Percentiles rank a stretch among this genome's conserved stretches.
These are phyloP conservation scores for Cairina moschata DNA, from an alignment of 2,113 vertebrate genomes.

Conservation along the genomic window DNA sequence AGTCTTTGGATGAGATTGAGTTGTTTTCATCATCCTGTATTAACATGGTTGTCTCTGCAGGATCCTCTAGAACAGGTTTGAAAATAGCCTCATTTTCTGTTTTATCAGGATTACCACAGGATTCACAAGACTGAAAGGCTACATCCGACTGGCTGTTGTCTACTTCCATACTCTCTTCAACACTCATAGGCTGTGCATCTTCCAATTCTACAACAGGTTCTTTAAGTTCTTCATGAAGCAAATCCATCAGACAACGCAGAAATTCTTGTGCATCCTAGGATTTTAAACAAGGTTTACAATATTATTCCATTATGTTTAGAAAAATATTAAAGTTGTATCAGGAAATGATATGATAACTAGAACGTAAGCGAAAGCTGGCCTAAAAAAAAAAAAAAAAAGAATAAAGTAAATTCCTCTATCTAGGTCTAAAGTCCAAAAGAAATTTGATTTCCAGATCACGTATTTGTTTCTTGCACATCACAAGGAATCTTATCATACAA, in stretches of 20 bases:
- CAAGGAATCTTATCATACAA: neutral
- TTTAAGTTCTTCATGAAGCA: constrained; percentile 97
- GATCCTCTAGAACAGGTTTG: constrained; percentile 78
- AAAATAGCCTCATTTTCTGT: constrained; percentile 80
- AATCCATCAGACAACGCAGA: constrained; percentile 97
- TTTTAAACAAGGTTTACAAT: neutral
- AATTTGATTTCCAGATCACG: neutral
- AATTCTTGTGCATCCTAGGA: constrained; percentile 98
- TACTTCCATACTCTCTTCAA: constrained; percentile 84
- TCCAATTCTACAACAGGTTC: constrained; percentile 85
- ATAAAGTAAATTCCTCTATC: neutral
- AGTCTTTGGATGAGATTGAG: constrained; percentile 81
- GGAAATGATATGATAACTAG: neutral
- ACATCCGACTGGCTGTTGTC: constrained; percentile 89
- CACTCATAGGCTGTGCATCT: constrained; percentile 76
- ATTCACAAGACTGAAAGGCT: constrained; percentile 92
- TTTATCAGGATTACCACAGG: constrained; percentile 86
- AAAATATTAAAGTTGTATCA: neutral
- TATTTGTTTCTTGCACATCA: neutral
- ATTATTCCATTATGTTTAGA: neutral
- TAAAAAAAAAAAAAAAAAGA: neutral
- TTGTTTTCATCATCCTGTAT: constrained; percentile 88
- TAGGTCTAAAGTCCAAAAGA: neutral
- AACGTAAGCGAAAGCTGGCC: neutral
- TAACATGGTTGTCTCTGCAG: constrained; percentile 90